Evolutionary conservation across 2,888 invertebrate genomes (phyloP), one percentile per base, ranked within the genome.

Genomic region (Ethmia dodecea): DNA sequence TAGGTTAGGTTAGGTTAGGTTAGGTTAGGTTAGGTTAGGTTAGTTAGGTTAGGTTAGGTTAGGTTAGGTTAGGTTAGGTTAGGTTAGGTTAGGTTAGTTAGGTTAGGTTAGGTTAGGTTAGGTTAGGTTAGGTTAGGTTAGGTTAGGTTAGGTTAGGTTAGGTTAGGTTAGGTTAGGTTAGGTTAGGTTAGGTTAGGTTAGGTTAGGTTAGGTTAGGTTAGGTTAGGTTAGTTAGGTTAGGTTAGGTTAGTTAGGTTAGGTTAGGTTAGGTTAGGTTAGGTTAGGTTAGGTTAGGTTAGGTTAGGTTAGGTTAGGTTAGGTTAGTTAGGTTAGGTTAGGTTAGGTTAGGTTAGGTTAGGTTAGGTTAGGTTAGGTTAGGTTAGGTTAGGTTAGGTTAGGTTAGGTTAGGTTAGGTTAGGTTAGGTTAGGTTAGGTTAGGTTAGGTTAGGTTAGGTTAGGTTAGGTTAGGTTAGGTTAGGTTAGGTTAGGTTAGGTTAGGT

Each of bases 231-330:
- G 36, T 40, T 37, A 20, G 20, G 20, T 20, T 20, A 20, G 20
- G 20, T 20, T 20, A 20, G 20, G 20, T 20, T 20, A 37, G 36
- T 40, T 37, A 33, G 37, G 37, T 40, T 38, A 40, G 40, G 37
- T 38, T 38, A 40, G 40, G 42, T 42, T 43, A 31, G 37, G 43
- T 40, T 43, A 40, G 37, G 43, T 40, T 43, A 38, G 37, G 43
- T 40, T 40, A 43, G 43, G 40, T 43, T 40, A 40, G 43, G 43
- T 36, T 43, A 43, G 40, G 43, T 37, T 42, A 37, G 37, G 43
- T 37, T 43, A 37, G 31, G 43, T 37, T 40, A 34, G 31, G 43
- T 40, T 42, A 42, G 42, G 39, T 42, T 31, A 39, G 32, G 42
- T 42, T 42, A 39, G 38, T 39, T 42, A 42, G 42, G 39, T 35